These are phyloP conservation scores for Panagrolaimus sp. DNA, from an alignment of 1,140 invertebrate species.

Conservation along the genomic window DNA sequence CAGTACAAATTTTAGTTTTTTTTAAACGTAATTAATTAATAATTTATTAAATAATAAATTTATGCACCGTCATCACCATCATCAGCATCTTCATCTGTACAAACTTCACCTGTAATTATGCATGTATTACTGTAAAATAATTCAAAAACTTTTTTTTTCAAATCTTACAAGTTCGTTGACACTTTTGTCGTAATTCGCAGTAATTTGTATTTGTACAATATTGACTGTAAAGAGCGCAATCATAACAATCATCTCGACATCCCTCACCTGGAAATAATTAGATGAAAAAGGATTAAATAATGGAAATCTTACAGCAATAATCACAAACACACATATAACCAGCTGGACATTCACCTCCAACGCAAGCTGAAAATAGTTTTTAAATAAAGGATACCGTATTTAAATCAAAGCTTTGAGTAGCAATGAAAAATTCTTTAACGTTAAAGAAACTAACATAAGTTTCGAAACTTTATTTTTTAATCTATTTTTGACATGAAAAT, in stretches of 20 bases:
- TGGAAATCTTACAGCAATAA: slow-evolving; percentile 22
- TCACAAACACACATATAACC: slow-evolving; percentile 24
- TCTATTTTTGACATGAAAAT: too few species aligned
- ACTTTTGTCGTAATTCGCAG: slow-evolving; percentile 24
- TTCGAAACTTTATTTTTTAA: too few species aligned
- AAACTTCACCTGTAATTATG: slow-evolving; percentile 19
- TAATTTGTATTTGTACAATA: slow-evolving; percentile 25
- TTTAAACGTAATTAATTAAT: not conserved
- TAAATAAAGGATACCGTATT: too few species aligned
- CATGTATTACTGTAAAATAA: too few species aligned
- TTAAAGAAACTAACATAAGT: too few species aligned
- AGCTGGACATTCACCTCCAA: slow-evolving; percentile 24
- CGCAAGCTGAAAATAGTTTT: slow-evolving; percentile 19
- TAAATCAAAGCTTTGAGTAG: too few species aligned
- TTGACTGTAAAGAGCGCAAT: slow-evolving; percentile 23
- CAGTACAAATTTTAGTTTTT: slow-evolving; percentile 4
- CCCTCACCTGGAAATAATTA: slow-evolving; percentile 18
- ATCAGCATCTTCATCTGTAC: slow-evolving; percentile 10
- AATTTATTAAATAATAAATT: not conserved
- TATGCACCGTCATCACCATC: not conserved
- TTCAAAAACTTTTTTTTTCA: too few species aligned
- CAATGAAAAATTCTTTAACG: too few species aligned
- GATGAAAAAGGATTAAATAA: not conserved
- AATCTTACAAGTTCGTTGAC: too few species aligned
- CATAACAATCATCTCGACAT: slow-evolving; percentile 25